These are phyloP conservation scores for Crotalus viridis DNA, from an alignment of 2,113 vertebrate species.

Conservation along the genomic window DNA sequence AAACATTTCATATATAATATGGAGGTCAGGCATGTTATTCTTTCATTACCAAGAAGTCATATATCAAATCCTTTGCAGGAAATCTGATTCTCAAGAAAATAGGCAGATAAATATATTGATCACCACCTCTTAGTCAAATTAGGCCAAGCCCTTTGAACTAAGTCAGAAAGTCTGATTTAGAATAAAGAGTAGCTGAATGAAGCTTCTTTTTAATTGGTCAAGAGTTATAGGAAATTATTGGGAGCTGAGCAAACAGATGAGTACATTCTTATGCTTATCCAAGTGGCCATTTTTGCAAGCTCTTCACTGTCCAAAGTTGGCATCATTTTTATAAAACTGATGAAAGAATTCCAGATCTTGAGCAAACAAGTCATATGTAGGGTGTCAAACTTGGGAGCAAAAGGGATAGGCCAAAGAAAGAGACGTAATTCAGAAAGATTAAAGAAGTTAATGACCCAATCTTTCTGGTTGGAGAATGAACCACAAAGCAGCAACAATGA, in stretches of 20 bases:
- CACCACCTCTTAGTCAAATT: conserved; percentile 45
- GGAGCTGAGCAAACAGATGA: not conserved
- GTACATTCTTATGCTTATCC: conserved; percentile 30
- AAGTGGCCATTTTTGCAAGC: not conserved
- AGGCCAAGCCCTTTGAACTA: conserved; percentile 34
- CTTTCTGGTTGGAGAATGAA: not conserved
- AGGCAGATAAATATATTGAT: conserved; percentile 57
- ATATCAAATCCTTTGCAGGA: conserved; percentile 50
- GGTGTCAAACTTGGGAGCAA: not conserved
- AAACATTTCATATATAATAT: conserved; percentile 65
- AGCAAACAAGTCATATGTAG: not conserved
- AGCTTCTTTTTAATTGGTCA: not conserved
- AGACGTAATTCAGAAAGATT: not conserved
- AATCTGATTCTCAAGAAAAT: conserved; percentile 50
- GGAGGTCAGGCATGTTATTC: conserved; percentile 63
- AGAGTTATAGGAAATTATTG: not conserved
- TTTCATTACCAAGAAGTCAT: conserved; percentile 57
- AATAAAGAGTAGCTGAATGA: not conserved
- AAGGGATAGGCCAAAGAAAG: not conserved
- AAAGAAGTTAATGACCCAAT: not conserved
- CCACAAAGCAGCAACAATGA: not conserved
- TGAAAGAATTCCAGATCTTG: not conserved
- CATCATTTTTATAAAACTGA: not conserved
- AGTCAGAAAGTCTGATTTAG: conserved; percentile 16
- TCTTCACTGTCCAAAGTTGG: conserved; percentile 24